Percentiles rank a stretch among this genome's conserved stretches.
Conservation (phyloP, 2,113 vertebrate genomes). For the Neogale vison region DNA sequence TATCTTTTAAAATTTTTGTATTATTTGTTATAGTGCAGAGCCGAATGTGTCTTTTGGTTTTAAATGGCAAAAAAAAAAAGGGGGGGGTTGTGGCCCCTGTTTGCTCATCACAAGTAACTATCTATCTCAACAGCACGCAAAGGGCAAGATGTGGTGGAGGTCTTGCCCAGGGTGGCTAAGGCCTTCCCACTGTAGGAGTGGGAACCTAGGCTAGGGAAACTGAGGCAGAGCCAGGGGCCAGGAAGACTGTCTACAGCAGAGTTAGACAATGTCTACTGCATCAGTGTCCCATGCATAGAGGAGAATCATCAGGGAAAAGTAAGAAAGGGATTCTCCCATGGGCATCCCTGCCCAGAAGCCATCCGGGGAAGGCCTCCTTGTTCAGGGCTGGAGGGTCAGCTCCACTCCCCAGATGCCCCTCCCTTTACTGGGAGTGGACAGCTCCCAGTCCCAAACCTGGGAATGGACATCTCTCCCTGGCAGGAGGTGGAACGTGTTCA, state of each 20-base stretch:
- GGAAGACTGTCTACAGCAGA: neutral
- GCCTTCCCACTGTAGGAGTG: neutral
- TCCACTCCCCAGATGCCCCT: rapidly evolving
- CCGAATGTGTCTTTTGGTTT: slow-evolving; percentile 56
- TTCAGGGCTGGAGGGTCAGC: neutral
- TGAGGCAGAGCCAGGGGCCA: neutral
- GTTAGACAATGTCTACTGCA: no score
- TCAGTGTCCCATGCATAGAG: rapidly evolving
- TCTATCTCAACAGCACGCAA: neutral
- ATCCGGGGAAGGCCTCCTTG: neutral
- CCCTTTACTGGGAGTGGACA: neutral
- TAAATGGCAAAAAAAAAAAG: slow-evolving; percentile 75
- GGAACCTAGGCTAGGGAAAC: neutral
- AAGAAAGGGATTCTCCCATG: neutral
- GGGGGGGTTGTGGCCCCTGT: slow-evolving; percentile 25
- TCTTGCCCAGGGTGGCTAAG: neutral
- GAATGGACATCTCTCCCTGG: neutral
- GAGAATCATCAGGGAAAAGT: no score
- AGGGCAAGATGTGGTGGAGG: slow-evolving; percentile 29
- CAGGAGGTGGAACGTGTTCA: neutral
- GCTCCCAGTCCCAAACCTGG: neutral
- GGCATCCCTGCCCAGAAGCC: rapidly evolving
- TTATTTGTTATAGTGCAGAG: neutral
- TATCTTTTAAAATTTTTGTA: neutral
- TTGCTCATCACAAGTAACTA: neutral